Conservation (phyloP, 1,140 invertebrate species). For the Drosophila tani region DNA sequence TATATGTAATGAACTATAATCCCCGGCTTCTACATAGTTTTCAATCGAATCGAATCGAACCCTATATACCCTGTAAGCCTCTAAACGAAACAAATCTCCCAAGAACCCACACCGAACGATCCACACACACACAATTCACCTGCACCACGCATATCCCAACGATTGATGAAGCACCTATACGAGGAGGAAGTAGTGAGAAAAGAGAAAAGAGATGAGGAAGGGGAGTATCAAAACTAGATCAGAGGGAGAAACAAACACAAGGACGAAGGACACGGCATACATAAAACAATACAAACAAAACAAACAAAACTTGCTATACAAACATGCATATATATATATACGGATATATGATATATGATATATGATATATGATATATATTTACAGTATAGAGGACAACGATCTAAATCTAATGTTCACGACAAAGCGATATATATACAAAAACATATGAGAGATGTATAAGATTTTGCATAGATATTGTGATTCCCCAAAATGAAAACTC, state of each 20-base stretch:
- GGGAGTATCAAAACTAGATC: conserved; percentile 17
- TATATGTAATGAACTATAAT: conserved; percentile 36
- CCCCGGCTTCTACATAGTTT: conserved; percentile 36
- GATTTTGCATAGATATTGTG: conserved; percentile 79
- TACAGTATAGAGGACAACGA: conserved; percentile 74
- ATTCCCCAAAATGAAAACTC: conserved; percentile 55
- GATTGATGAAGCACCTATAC: conserved; percentile 48
- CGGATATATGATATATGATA: conserved; percentile 40
- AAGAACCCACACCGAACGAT: conserved; percentile 36
- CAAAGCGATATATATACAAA: conserved; percentile 60
- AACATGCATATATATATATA: conserved; percentile 36
- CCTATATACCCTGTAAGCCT: conserved; percentile 1
- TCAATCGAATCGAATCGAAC: conserved; percentile 34
- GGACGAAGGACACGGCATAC: conserved; percentile 25
- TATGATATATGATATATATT: conserved; percentile 67
- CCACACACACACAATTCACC: conserved; percentile 61
- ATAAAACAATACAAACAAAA: conserved; percentile 32
- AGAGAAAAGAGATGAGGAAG: neutral
- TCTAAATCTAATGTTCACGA: conserved; percentile 62
- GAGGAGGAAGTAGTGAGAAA: conserved; percentile 8
- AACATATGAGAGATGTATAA: conserved; percentile 63
- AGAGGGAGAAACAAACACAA: conserved; percentile 16
- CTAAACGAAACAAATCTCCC: conserved; percentile 4
- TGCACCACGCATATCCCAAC: conserved; percentile 82
- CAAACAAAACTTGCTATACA: conserved; percentile 48